Percentiles rank a stretch among this genome's conserved stretches.
These are phyloP conservation scores for Octomys mimax DNA, from an alignment of 2,797 vertebrate genomes.

Conservation along the genomic window DNA sequence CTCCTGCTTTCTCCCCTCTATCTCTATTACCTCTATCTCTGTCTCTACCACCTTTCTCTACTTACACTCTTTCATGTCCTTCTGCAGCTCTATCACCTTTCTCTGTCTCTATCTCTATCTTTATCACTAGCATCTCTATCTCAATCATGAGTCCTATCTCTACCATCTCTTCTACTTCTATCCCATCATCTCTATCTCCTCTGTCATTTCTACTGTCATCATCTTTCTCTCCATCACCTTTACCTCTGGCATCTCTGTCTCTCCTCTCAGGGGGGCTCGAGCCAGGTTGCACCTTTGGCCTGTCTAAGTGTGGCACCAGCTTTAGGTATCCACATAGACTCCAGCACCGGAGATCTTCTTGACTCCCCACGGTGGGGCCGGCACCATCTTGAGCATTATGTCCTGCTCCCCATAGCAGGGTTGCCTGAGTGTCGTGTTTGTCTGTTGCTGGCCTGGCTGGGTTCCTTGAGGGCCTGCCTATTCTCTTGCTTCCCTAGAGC, in stretches of 20 bases:
- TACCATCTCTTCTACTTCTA: no score
- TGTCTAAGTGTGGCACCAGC: neutral
- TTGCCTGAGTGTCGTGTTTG: rapidly evolving
- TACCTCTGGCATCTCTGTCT: neutral
- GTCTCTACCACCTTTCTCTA: neutral
- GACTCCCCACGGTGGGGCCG: no score
- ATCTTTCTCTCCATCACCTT: neutral
- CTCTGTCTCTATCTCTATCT: no score
- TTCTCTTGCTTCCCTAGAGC: neutral
- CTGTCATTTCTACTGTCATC: no score
- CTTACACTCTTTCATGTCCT: neutral
- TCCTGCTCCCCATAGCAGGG: neutral
- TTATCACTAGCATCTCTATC: no score
- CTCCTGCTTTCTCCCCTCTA: neutral
- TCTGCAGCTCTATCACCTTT: no score
- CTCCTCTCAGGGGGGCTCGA: neutral
- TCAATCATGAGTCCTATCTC: no score
- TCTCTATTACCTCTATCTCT: neutral
- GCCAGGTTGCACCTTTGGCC: neutral
- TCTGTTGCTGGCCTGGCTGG: neutral
- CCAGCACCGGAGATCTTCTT: neutral
- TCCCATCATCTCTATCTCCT: no score
- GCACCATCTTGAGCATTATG: neutral
- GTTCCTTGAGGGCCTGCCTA: neutral
- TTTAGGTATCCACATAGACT: neutral